Evolutionary conservation across 1,140 invertebrate species (phyloP), one percentile per base, ranked within the genome.

Genomic region (Elymnias hypermnestra): DNA sequence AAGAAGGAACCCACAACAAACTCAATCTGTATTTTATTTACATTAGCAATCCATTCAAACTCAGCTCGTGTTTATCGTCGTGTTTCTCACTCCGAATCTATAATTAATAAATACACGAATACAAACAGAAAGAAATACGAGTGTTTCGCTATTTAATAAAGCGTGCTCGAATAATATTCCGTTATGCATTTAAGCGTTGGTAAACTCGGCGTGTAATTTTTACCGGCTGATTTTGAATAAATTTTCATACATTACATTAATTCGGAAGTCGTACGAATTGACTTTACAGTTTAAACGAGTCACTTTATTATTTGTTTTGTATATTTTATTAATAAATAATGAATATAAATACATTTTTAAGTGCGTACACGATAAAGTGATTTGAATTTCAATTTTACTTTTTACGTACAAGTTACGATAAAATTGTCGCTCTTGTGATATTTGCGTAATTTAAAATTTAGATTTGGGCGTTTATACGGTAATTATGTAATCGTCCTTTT

Each of bases 151-250:
- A 22, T 43, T 31, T 9, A 33, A n/a, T 14, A 33, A 31, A 31
- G 13, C 28, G 17, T 33, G 28, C n/a, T 33, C 28, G 22, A 17
- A 31, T 31, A 43, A 29, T 43, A 43, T 43, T 31, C 33, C 18
- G 23, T 28, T 12, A 44, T 44, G 22, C 29, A 44, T 44, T 36
- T 35, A 36, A 36, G 22, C 22, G 33, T 41, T 62, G 54, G 62
- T 64, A 59, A 68, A 68, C 57, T 44, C 33, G 31, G 44, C 52
- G 57, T 63, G 65, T 61, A 65, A 64, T 58, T 60, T 67, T 68
- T 58, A 63, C 51, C 47, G 57, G 44, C 40, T 65, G 47, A 63
- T 65, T 70, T 61, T 68, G 67, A 65, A 73, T 73, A 73, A 48
- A 53, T 73, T 73, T 71, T 66, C 64, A 71, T 73, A 61, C 48